Percentiles rank a stretch among this genome's conserved stretches.
Conservation (phyloP, 1,140 invertebrate species). For the Cyclina sinensis region DNA sequence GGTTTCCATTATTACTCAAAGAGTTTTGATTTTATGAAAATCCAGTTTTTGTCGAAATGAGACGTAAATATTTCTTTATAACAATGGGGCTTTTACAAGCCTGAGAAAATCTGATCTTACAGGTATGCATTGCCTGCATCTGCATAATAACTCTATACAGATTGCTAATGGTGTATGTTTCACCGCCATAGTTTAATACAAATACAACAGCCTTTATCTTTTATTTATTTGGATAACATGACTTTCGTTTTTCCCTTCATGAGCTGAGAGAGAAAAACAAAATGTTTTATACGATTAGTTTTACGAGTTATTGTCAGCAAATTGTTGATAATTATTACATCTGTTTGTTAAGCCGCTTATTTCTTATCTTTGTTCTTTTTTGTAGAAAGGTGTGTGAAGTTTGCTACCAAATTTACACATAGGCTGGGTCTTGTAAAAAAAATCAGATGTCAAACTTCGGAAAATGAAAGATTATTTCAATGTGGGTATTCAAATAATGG, state of each 20-base stretch:
- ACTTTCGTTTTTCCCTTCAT: background rate
- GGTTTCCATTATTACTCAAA: background rate
- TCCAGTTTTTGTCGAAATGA: conserved; percentile 19
- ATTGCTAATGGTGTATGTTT: background rate
- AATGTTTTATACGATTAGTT: conserved; percentile 26
- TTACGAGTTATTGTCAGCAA: conserved; percentile 34
- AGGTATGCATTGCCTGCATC: background rate
- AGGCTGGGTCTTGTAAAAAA: background rate
- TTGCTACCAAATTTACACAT: background rate
- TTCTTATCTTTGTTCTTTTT: background rate
- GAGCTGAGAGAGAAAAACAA: background rate
- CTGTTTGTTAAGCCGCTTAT: background rate
- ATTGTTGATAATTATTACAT: conserved; percentile 25
- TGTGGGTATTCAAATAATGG: no score
- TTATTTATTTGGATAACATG: conserved; percentile 30
- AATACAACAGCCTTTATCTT: conserved; percentile 34
- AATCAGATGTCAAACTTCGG: no score
- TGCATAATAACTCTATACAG: conserved; percentile 27
- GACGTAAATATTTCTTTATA: conserved; percentile 5
- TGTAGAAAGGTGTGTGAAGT: conserved; percentile 11
- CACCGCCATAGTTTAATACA: conserved; percentile 16
- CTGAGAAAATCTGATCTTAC: background rate
- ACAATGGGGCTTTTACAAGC: conserved; percentile 9
- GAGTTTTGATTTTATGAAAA: conserved; percentile 13
- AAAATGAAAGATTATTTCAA: no score